Evolutionary conservation across 2,113 vertebrate species (phyloP), one percentile per base, ranked within the genome.

Genomic region (Trichomycterus rosablanca): DNA sequence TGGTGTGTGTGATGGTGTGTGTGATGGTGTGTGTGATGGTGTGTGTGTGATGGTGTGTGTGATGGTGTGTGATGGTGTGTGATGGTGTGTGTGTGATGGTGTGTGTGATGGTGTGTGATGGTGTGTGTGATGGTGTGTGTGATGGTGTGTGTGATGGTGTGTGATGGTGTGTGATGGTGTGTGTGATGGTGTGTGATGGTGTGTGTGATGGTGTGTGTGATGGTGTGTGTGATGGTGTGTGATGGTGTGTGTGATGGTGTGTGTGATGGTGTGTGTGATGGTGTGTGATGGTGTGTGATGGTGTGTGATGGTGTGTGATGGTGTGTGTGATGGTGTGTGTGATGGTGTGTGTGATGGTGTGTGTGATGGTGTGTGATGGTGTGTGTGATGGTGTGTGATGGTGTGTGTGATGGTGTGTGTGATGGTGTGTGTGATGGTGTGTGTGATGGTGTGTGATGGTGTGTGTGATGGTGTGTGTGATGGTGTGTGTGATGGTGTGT

Each of bases 401-500:
- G 6, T 49, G 18, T 28, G 24, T 44, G 43, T 32, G 20, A 26
- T 1, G 0, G 1, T 15, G 4, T 39, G 7, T 48, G 14, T 37
- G n/a, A n/a, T n/a, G n/a, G n/a, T n/a, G n/a, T n/a, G n/a, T n/a
- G n/a, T n/a, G 26, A 15, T 43, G 7, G 6, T 42, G 4, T 62
- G 14, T 62, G 67, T 20, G n/a, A n/a, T n/a, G n/a, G n/a, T n/a
- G n/a, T n/a, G 34, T 12, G 11, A 8, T 7, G 16, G n/a, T n/a
- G 42, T 44, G 42, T 44, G 6, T 18, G 34, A 37, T 37, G 1
- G 6, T 49, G 18, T 28, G 24, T 44, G 43, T 32, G 20, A 26
- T 1, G 0, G 1, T 15, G 4, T 39, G 7, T 48, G 14, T 37
- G n/a, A n/a, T n/a, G n/a, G n/a, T n/a, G n/a, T n/a, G n/a, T n/a